Percentiles rank a stretch among this genome's conserved stretches.
Conservation (phyloP, 2,113 vertebrate genomes). For the Eublepharis macularius region DNA sequence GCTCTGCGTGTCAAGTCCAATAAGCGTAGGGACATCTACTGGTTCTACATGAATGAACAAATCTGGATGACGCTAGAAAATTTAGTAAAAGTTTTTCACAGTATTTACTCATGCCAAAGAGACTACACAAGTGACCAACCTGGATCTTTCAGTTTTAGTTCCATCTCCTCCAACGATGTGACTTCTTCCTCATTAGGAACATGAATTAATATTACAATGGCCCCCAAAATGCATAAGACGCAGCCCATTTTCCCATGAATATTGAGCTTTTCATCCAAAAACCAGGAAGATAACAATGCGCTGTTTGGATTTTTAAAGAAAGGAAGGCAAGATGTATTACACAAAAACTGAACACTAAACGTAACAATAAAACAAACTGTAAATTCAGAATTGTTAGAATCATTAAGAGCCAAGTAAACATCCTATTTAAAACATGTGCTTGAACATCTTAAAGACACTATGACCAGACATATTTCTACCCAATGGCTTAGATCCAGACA, state of each 20-base stretch:
- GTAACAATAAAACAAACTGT: neutral
- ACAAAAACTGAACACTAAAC: neutral
- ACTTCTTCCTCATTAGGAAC: constrained; percentile 80
- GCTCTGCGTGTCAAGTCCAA: neutral
- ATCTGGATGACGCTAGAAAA: neutral
- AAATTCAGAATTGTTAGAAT: neutral
- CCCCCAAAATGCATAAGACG: constrained; percentile 78
- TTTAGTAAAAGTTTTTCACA: neutral
- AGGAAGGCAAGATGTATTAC: constrained; percentile 6
- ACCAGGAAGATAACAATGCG: constrained; percentile 79
- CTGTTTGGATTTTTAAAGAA: constrained; percentile 59
- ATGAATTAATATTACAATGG: constrained; percentile 82
- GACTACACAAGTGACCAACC: constrained; percentile 68
- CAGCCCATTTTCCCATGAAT: constrained; percentile 85
- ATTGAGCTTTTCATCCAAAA: constrained; percentile 82
- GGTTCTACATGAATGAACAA: neutral
- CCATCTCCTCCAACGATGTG: constrained; percentile 79
- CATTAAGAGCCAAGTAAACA: neutral
- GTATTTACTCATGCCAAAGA: neutral
- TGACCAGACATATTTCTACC: neutral
- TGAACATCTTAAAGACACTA: neutral
- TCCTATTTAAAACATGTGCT: neutral
- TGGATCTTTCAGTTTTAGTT: constrained; percentile 81
- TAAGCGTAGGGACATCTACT: neutral
- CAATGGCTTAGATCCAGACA: no score